A percentile compares a stretch with the other conserved stretches of the same genome.
These are phyloP conservation scores for Aselliscus stoliczkanus DNA, from an alignment of 2,797 vertebrate genomes.

Conservation along the genomic window DNA sequence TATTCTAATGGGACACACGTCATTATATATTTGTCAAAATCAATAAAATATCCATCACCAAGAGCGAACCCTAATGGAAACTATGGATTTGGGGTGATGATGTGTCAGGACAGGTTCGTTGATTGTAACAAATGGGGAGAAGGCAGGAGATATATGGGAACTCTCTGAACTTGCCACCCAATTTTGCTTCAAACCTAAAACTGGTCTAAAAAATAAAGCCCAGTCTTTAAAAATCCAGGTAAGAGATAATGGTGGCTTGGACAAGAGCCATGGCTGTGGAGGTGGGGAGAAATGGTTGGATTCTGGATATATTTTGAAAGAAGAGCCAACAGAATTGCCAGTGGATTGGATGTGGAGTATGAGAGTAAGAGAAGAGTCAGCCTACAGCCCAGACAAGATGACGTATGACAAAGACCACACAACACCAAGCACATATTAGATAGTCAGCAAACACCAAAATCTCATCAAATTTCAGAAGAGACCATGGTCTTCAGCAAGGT, in stretches of 20 bases:
- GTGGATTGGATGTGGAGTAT: too few relatives aligned
- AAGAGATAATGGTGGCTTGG: background rate
- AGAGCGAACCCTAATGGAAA: background rate
- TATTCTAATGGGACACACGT: background rate
- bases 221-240: background rate
- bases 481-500: background rate
- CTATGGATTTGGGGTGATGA: background rate
- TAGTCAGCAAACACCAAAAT: background rate
- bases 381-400: fast-evolving
- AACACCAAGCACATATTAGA: background rate
- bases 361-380: background rate
- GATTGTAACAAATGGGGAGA: background rate
- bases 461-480: background rate
- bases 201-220: background rate
- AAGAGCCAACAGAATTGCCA: background rate
- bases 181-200: background rate
- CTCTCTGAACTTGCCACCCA: background rate
- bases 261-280: background rate
- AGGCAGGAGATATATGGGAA: background rate
- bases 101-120: background rate
- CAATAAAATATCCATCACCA: background rate
- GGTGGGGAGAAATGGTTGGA: background rate
- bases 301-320: background rate
- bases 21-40: background rate
- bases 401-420: background rate